Conservation (phyloP, 2,888 invertebrate genomes). For the Pammene aurita region DNA sequence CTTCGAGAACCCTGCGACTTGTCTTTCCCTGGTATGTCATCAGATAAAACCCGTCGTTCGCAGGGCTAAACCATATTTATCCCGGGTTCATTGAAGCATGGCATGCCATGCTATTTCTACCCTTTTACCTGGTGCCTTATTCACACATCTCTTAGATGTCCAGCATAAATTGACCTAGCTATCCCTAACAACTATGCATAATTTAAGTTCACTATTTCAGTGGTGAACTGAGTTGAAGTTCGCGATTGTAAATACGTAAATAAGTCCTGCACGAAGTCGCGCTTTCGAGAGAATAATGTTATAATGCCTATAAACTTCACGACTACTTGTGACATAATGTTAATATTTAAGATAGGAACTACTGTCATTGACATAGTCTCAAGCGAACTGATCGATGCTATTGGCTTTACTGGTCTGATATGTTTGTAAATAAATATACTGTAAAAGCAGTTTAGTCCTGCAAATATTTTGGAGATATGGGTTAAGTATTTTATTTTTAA, state of each 20-base stretch:
- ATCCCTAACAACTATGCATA: neutral
- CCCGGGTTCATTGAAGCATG: constrained; percentile 58
- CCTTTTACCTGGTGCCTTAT: constrained; percentile 43
- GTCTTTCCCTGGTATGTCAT: constrained; percentile 24
- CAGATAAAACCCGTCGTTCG: constrained; percentile 34
- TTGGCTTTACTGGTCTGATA: constrained; percentile 8
- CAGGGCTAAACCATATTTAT: constrained; percentile 63
- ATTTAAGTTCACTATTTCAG: neutral
- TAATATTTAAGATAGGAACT: neutral
- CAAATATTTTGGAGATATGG: neutral
- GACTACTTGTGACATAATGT: neutral
- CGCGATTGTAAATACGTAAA: neutral
- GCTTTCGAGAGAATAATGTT: neutral
- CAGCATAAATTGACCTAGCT: neutral
- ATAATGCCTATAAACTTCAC: neutral
- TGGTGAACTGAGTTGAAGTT: neutral
- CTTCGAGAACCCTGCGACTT: constrained; percentile 26
- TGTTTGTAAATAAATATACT: constrained; percentile 29
- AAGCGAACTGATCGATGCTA: constrained; percentile 34
- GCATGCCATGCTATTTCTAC: constrained; percentile 62
- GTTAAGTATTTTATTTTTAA: no score
- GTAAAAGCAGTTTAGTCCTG: neutral
- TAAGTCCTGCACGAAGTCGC: constrained; percentile 40
- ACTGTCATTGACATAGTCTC: constrained; percentile 39
- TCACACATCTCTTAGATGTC: neutral